Conservation (phyloP, 2,797 vertebrate species). For the Sibirionetta formosa region DNA sequence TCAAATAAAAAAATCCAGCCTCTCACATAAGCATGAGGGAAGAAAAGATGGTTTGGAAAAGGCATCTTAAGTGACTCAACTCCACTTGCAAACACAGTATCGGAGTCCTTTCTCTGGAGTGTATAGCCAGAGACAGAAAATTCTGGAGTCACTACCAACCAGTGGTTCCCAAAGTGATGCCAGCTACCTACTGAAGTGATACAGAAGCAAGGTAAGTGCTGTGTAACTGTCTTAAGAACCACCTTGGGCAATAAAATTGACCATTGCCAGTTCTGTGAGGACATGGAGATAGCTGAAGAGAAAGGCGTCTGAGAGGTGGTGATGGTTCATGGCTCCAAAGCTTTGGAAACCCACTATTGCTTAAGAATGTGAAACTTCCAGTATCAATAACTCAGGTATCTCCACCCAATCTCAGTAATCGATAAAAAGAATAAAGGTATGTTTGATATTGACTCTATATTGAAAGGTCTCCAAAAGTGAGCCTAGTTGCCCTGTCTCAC, state of each 20-base stretch:
- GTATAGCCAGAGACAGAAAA: neutral
- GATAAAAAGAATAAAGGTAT: neutral
- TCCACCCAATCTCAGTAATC: neutral
- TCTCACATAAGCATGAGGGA: neutral
- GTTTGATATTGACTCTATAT: neutral
- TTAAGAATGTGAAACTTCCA: neutral
- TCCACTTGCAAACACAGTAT: neutral
- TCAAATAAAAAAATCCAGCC: neutral
- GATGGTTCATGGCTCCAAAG: neutral
- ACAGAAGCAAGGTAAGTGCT: neutral
- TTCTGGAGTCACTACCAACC: neutral
- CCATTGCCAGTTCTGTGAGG: neutral
- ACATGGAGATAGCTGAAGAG: neutral
- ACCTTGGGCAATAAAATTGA: fast-evolving
- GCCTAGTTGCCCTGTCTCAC: neutral
- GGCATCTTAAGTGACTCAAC: neutral
- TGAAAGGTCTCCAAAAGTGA: neutral
- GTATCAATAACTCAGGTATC: neutral
- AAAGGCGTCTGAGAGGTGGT: neutral
- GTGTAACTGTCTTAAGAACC: neutral
- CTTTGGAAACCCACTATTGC: neutral
- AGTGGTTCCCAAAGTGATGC: neutral
- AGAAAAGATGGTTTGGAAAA: neutral
- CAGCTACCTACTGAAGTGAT: fast-evolving
- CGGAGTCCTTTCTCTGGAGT: neutral